phyloP scores from a whole-genome alignment of 35 echinoderm and acorn worm genomes.

The Hemicentrotus pulcherrimus region DNA sequence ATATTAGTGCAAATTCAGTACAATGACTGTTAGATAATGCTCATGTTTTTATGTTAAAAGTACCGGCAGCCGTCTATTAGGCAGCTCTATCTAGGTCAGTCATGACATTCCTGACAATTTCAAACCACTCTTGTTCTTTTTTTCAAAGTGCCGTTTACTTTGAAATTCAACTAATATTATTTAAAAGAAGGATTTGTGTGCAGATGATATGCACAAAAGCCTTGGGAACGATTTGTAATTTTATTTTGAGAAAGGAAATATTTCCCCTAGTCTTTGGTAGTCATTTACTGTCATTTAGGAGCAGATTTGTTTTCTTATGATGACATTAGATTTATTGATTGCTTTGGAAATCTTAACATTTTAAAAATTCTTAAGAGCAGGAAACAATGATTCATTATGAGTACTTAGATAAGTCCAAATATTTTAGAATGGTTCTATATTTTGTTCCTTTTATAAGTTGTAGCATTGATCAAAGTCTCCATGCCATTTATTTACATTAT shows the following conservation, averaged over 20 bases:
- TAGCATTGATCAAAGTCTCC: too few relatives aligned
- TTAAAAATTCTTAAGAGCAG: too few relatives aligned
- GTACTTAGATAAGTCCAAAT: too few relatives aligned
- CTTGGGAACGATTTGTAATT: neutral
- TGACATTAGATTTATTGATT: neutral
- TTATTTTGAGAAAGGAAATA: neutral
- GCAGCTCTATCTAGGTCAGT: neutral
- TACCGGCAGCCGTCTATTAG: neutral
- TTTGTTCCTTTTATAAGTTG: too few relatives aligned
- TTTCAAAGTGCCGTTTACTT: neutral
- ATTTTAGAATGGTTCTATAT: too few relatives aligned
- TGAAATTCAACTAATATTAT: neutral
- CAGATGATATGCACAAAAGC: neutral
- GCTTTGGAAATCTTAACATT: too few relatives aligned
- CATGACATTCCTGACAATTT: neutral
- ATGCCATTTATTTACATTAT: too few relatives aligned
- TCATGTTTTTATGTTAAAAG: neutral
- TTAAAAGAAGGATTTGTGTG: neutral
- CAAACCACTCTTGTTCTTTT: neutral
- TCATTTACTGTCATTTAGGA: neutral
- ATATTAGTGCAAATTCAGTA: neutral
- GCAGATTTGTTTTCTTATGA: neutral
- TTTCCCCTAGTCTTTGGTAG: neutral
- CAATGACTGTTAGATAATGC: neutral
- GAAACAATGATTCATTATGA: too few relatives aligned